A percentile compares a stretch with the other conserved stretches of the same genome.
These are phyloP conservation scores for Paedocypris sp. DNA, from an alignment of 2,113 vertebrate genomes.

Conservation along the genomic window DNA sequence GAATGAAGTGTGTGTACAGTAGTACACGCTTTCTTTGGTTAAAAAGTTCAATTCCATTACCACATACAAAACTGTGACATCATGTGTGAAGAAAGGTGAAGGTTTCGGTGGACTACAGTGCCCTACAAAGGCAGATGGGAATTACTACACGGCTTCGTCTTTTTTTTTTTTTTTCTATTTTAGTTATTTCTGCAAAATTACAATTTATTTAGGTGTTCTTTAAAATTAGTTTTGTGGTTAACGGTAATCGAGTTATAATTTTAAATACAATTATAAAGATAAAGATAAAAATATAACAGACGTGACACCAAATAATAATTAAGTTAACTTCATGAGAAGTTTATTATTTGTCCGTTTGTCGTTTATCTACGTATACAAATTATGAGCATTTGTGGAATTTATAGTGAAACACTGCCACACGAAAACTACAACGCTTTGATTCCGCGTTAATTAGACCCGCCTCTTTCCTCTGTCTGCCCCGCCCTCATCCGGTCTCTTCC, in stretches of 20 bases:
- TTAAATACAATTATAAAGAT: no score
- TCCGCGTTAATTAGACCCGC: neutral
- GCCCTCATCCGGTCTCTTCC: slow-evolving; percentile 34
- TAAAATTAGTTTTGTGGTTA: neutral
- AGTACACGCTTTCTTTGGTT: slow-evolving; percentile 7
- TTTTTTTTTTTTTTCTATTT: neutral
- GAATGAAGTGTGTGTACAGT: slow-evolving; percentile 27
- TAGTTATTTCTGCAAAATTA: neutral
- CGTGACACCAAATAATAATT: no score
- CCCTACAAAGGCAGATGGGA: slow-evolving; percentile 27
- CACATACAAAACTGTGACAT: neutral
- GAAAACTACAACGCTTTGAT: no score
- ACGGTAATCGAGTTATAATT: no score
- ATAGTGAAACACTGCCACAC: no score
- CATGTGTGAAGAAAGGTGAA: neutral
- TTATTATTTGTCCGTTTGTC: no score
- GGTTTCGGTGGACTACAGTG: slow-evolving; percentile 28
- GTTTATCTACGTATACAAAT: no score
- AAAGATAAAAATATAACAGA: no score
- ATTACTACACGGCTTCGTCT: slow-evolving; percentile 22
- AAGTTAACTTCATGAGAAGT: no score
- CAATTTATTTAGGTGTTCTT: no score
- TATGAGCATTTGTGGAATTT: no score
- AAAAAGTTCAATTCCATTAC: slow-evolving; percentile 6
- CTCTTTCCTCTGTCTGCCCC: neutral